phyloP scores from a whole-genome alignment of 2,888 invertebrate species.

The Pachydiplax longipennis region DNA sequence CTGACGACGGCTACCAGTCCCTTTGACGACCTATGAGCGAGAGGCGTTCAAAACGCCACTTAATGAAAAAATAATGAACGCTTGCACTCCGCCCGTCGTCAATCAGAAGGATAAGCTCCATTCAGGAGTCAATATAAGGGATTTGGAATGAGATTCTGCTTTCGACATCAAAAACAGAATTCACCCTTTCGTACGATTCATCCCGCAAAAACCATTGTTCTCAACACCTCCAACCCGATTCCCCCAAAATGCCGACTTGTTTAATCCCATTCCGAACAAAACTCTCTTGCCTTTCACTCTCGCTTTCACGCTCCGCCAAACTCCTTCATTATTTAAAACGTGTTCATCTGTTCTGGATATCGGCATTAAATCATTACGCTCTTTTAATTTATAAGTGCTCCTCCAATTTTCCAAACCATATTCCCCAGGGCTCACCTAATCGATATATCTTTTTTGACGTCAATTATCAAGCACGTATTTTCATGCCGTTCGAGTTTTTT shows the following conservation, averaged over 20 bases:
- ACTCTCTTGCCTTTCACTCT: neutral
- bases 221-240: neutral
- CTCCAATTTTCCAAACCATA: neutral
- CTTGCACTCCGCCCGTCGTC: neutral
- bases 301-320: neutral
- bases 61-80: neutral
- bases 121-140: neutral
- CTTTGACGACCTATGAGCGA: neutral
- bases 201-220: neutral
- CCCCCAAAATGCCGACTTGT: neutral
- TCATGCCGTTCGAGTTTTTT: too few species aligned
- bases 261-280: neutral
- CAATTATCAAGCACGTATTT: neutral
- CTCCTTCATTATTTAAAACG: neutral
- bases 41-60: neutral
- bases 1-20: neutral
- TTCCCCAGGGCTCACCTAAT: too few species aligned
- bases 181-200: neutral
- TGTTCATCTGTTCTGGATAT: neutral
- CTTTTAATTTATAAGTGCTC: neutral
- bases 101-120: neutral
- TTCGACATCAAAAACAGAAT: slow-evolving; percentile 14
- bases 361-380: neutral
- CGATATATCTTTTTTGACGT: too few species aligned
- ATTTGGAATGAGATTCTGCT: neutral